A percentile compares a stretch with the other conserved stretches of the same genome.
These are phyloP conservation scores for Dermatemys mawii DNA, from an alignment of 2,113 vertebrate species.

Conservation along the genomic window DNA sequence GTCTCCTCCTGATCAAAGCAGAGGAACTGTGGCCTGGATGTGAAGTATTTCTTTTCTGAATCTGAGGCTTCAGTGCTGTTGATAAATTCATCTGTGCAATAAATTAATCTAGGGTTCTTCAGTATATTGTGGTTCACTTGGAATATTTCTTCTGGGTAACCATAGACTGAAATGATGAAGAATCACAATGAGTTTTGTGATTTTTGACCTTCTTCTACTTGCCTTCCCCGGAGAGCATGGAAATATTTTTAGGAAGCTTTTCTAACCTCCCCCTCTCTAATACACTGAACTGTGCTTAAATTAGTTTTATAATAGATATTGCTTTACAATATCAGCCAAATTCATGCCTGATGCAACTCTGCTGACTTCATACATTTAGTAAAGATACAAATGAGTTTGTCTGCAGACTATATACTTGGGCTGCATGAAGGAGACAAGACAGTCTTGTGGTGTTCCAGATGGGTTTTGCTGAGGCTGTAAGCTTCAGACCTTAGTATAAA, in stretches of 20 bases:
- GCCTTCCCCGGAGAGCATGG: neutral
- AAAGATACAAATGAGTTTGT: neutral
- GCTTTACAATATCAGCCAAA: neutral
- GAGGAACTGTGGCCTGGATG: no score
- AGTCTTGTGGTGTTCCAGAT: neutral
- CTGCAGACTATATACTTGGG: neutral
- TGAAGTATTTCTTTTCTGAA: no score
- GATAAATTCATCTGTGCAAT: no score
- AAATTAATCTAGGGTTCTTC: neutral
- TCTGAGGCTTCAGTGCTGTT: no score
- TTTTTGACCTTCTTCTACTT: neutral
- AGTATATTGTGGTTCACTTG: neutral
- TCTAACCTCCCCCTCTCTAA: neutral
- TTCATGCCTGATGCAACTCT: neutral
- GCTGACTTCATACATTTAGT: neutral
- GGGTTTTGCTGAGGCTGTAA: neutral
- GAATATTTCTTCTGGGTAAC: neutral
- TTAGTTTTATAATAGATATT: accelerated
- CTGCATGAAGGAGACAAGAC: neutral
- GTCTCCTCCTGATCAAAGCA: no score
- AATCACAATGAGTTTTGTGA: neutral
- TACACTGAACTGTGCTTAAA: neutral
- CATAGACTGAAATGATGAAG: neutral
- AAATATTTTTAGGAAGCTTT: neutral
- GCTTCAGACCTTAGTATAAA: no score